These are phyloP conservation scores for Polydrusus pterygomalis DNA, from an alignment of 2,888 invertebrate genomes.

Conservation along the genomic window DNA sequence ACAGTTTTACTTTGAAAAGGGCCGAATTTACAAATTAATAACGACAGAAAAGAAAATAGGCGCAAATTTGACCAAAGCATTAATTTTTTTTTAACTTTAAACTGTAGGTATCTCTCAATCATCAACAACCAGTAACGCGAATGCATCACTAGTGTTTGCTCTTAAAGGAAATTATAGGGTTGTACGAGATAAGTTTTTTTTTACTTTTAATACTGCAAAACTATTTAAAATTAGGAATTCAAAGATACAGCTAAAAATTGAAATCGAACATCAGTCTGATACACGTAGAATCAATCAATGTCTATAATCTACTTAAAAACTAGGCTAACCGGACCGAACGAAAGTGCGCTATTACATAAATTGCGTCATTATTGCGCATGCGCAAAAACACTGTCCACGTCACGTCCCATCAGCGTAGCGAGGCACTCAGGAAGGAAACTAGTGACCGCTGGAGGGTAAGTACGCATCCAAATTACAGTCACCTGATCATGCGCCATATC, in stretches of 20 bases:
- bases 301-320: constrained; percentile 67
- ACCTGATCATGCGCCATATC: constrained; percentile 73
- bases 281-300: constrained; percentile 64
- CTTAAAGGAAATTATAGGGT: not conserved
- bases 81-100: no score
- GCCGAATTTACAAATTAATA: no score
- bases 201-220: constrained; percentile 32
- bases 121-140: no score
- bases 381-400: constrained; percentile 69
- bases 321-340: constrained; percentile 69
- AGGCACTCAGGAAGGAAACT: constrained; percentile 72
- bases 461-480: constrained; percentile 71
- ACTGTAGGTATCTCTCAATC: no score
- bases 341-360: constrained; percentile 60
- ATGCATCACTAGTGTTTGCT: no score
- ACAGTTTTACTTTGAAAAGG: no score
- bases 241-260: constrained; percentile 50
- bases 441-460: constrained; percentile 72
- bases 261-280: constrained; percentile 63
- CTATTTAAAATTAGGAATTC: constrained; percentile 47
- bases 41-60: no score
- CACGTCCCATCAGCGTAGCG: constrained; percentile 71
- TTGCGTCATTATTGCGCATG: constrained; percentile 59
- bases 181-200: constrained; percentile 12
- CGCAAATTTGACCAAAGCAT: no score